Evolutionary conservation across 2,113 vertebrate species (phyloP).

Genomic region (Oxyura jamaicensis): DNA sequence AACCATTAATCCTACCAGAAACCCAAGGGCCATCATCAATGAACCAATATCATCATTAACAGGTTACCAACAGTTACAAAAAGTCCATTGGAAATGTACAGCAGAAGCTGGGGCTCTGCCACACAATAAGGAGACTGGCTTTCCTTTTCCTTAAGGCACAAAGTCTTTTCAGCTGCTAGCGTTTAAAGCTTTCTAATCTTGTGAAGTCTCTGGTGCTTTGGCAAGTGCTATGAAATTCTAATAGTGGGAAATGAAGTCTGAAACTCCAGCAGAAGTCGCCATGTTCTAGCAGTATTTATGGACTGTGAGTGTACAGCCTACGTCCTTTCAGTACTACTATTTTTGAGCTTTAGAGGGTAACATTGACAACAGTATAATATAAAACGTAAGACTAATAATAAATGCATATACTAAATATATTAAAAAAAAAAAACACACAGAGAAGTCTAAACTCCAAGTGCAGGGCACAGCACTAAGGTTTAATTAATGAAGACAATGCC

Average conservation of each 20-base stretch:
- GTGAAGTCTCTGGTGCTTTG: not conserved
- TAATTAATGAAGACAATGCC: not conserved
- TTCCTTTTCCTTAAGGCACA: not conserved
- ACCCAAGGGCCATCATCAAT: accelerated
- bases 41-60: accelerated
- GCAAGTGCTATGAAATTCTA: not conserved
- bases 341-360: not conserved
- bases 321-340: not conserved
- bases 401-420: not conserved
- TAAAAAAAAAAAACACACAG: not conserved
- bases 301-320: constrained; percentile 15
- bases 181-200: constrained; percentile 12
- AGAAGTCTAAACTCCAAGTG: not conserved
- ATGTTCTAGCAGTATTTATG: constrained; percentile 43
- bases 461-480: not conserved
- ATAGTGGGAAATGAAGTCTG: not conserved
- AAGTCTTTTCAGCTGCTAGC: not conserved
- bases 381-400: not conserved
- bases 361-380: not conserved
- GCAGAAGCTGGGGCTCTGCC: not conserved
- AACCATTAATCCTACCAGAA: not conserved
- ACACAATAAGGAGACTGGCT: accelerated
- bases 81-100: not conserved
- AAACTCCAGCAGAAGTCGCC: constrained; percentile 37
- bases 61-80: not conserved